Evolutionary conservation across 2,888 invertebrate species (phyloP), one percentile per base, ranked within the genome.

Genomic region (Cremastinae sp.): DNA sequence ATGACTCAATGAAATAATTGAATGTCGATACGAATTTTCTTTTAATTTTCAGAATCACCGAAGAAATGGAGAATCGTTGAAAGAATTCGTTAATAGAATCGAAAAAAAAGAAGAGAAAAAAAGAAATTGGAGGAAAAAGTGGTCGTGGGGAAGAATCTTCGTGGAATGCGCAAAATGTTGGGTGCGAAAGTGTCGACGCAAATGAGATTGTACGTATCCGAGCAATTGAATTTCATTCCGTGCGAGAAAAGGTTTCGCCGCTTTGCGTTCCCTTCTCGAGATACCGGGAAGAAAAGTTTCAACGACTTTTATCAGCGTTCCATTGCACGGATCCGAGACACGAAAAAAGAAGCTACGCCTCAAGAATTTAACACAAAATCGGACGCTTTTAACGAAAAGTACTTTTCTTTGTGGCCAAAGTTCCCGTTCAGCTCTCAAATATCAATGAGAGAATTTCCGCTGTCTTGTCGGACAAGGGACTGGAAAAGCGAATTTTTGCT

Each of bases 261-360:
- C 9, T 41, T 41, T 12, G 9, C 14, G n/a, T 1, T 7, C n/a
- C 3, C 14, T 35, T 8, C 55, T 55, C 55, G 16, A 37, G 22
- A 55, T 55, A 55, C 1, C 35, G 9, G 1, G 66, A n/a, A 55
- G 35, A 35, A 45, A 37, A 39, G 39, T 39, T 41, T 45, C 5
- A 45, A 12, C n/a, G 45, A 18, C 22, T 51, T 22, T 53, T 53
- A 53, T 35, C 47, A 47, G 16, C 18, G 18, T 47, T 47, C 28
- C 28, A 47, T 47, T 5, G 16, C 47, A 9, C 4, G 16, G 47
- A 5, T 2, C 47, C 18, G 47, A 47, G 8, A 9, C 16, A 47
- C 10, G 0, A 53, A 51, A 7, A 43, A 37, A 68, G 41, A 41
- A 10, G 22, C 16, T 14, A 41, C 16, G n/a, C 0, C 18, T 22